Percentiles rank a stretch among this genome's conserved stretches.
These are phyloP conservation scores for Sphenodon punctatus DNA, from an alignment of 2,797 vertebrate species.

Conservation along the genomic window DNA sequence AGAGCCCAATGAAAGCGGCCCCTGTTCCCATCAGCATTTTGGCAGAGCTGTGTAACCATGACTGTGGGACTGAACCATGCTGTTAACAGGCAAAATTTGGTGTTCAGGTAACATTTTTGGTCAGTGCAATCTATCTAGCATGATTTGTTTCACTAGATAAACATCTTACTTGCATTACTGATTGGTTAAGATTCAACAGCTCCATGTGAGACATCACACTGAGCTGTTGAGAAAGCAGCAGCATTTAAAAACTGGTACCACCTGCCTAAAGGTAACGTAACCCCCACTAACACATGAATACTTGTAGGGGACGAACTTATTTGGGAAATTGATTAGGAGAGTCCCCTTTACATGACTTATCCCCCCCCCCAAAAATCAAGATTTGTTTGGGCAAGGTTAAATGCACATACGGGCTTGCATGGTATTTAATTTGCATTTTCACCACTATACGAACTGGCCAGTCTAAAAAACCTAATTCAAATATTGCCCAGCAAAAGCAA, in stretches of 20 bases:
- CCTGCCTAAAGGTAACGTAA: background rate
- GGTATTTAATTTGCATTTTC: background rate
- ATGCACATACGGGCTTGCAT: background rate
- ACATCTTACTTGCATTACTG: background rate
- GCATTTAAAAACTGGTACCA: background rate
- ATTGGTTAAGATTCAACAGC: background rate
- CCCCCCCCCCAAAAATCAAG: background rate
- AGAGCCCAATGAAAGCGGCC: background rate
- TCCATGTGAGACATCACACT: background rate
- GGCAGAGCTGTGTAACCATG: conserved; percentile 36
- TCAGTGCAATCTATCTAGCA: background rate
- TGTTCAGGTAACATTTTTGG: background rate
- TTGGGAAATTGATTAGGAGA: conserved; percentile 6
- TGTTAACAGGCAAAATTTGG: conserved; percentile 1
- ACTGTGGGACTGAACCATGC: background rate
- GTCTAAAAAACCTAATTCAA: conserved; percentile 18
- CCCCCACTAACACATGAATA: background rate
- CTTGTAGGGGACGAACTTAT: background rate
- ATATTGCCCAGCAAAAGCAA: conserved; percentile 47
- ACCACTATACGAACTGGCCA: background rate
- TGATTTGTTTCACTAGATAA: background rate
- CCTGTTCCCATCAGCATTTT: background rate
- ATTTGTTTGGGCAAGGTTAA: background rate
- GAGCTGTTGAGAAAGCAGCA: background rate
- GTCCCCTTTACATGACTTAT: background rate